phyloP scores from a whole-genome alignment of 2,113 vertebrate genomes.

The Seriola rivoliana region DNA sequence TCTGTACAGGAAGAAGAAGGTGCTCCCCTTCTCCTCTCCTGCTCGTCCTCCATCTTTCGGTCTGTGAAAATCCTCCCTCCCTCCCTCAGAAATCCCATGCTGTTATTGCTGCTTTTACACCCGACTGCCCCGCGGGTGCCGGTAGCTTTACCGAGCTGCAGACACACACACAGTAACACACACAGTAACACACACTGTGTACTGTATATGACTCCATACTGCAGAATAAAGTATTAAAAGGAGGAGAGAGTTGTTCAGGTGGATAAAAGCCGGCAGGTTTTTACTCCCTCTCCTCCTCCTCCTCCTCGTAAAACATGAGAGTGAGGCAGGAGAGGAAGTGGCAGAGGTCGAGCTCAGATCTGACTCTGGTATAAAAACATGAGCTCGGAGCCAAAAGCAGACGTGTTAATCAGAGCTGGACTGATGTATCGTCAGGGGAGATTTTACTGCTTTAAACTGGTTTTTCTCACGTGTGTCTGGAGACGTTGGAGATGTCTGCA shows the following conservation, averaged over 20 bases:
- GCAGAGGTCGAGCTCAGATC: background rate
- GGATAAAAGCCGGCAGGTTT: constrained; percentile 29
- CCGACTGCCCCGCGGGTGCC: constrained; percentile 9
- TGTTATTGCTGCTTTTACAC: constrained; percentile 39
- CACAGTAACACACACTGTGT: background rate
- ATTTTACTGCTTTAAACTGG: background rate
- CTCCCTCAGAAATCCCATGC: constrained; percentile 35
- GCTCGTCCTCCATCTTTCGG: constrained; percentile 6
- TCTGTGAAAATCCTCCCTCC: constrained; percentile 35
- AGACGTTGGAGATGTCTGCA: no score
- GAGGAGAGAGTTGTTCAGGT: constrained; percentile 24
- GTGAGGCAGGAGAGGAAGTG: background rate
- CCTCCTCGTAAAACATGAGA: background rate
- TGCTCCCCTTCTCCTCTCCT: background rate
- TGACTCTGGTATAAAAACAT: background rate
- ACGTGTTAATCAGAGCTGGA: background rate
- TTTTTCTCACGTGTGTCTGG: background rate
- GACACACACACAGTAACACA: background rate
- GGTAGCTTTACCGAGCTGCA: constrained; percentile 12
- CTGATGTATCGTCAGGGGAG: background rate
- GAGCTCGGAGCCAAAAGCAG: background rate
- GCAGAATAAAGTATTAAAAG: constrained; percentile 25
- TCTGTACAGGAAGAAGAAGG: no score
- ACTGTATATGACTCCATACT: background rate
- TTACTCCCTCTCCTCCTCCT: constrained; percentile 6